Base-by-base conservation (phyloP, 2,888 invertebrate genomes). In the Limnephilus marmoratus region DNA sequence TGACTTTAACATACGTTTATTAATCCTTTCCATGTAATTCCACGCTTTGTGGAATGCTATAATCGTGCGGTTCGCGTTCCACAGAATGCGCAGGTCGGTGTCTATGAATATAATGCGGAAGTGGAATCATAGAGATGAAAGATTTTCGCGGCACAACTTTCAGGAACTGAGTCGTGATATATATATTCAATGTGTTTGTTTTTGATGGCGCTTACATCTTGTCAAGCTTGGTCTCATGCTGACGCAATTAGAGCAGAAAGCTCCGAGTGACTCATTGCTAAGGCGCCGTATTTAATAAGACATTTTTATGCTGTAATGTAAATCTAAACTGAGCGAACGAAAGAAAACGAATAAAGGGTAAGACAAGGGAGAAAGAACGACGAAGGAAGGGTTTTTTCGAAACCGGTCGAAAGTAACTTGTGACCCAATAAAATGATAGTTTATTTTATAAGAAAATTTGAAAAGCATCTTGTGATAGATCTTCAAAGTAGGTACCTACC, bases 71-170 rank as follows among this genome's bases (percentile, higher is more conserved):
- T 68, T 68, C 68, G 68, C 68, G 68, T 68, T 68, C 68, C 68
- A 68, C 68, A 68, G 24, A 68, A 68, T 24, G 68, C 68, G 68
- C 68, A 68, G 68, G 68, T 68, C 68, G 68, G 68, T 68, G 68
- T 68, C 68, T 68, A 68, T 68, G 68, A 68, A 68, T 68, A 68
- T n/a, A 68, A 68, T 68, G n/a, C 68, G 68, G 68, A 68, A 68
- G 68, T 68, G 68, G n/a, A 68, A 68, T 68, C 68, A n/a, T 68
- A 68, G 68, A 68, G 68, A 68, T 68, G 24, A 68, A 68, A 68
- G 68, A 68, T 68, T 68, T 68, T 68, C n/a, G 68, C 68, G 68
- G 68, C 9, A 68, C 68, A 68, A 24, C 24, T n/a, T 68, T 68
- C 68, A 68, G 24, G 68, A 24, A 68, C n/a, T 68, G n/a, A 24